phyloP scores from a whole-genome alignment of 2,113 vertebrate genomes.

The Aptenodytes patagonicus region DNA sequence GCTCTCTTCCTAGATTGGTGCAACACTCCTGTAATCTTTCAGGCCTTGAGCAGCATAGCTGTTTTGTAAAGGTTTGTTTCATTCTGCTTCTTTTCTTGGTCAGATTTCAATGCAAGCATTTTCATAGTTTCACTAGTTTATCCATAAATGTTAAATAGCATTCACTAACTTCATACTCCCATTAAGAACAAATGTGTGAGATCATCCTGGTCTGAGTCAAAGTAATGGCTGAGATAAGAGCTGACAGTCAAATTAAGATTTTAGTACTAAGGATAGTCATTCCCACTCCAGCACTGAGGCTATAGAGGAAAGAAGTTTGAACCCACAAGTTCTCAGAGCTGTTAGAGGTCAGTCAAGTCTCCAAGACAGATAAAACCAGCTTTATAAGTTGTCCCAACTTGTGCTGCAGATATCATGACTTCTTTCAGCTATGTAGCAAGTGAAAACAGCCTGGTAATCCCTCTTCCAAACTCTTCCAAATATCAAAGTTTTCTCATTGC shows the following conservation, averaged over 20 bases:
- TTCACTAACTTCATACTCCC: neutral
- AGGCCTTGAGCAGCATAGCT: neutral
- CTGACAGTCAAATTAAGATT: constrained; percentile 22
- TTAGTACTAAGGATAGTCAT: neutral
- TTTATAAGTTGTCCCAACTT: neutral
- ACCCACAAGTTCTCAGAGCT: neutral
- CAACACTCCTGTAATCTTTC: neutral
- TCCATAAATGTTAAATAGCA: neutral
- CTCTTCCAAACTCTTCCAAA: neutral
- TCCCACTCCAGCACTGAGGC: neutral
- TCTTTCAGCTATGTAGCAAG: neutral
- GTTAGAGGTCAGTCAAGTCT: neutral
- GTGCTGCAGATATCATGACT: neutral
- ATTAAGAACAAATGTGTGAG: neutral
- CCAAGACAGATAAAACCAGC: neutral
- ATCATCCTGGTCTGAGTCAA: neutral
- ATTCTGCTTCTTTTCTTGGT: neutral
- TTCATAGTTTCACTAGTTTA: neutral
- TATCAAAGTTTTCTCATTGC: neutral
- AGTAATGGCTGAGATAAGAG: constrained; percentile 11
- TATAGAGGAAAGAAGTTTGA: neutral
- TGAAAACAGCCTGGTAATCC: neutral
- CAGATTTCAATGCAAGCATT: neutral
- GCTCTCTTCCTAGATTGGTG: neutral
- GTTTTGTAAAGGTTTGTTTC: neutral